Evolutionary conservation across 2,888 invertebrate genomes (phyloP), one percentile per base, ranked within the genome.

Genomic region (Morinoia aosen): DNA sequence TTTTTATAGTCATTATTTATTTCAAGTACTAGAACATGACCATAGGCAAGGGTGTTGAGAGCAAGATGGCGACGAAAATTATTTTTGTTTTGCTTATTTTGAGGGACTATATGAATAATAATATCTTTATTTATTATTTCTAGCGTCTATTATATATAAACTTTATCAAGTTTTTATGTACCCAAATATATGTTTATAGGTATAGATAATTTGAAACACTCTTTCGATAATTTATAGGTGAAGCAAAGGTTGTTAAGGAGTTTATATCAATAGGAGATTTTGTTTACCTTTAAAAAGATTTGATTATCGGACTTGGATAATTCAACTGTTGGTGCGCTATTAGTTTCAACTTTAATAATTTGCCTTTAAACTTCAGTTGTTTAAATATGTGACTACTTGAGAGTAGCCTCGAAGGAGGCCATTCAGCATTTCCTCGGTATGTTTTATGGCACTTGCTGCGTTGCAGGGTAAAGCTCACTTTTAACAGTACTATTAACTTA

Each of bases 131-230:
- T 3, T 90, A 25, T 76, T 19, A 76, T 10, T 76, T 16, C 16
- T 76, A 5, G 12, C 1, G 76, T 33, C 76, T 14, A 14, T 76
- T 19, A 76, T 61, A 7, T 14, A 2, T 76, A 10, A 33, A 76
- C 2, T 33, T 33, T 76, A 33, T 19, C 25, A 33, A 76, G 19
- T 33, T 33, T 33, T 10, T 33, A 25, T 33, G 61, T 76, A 3
- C 76, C 1, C 1, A 90, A 16, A 39, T 90, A 14, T 19, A 40
- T 90, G 40, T 39, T 40, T 12, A 90, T 90, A 90, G 48, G 48
- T 90, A 90, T 90, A 90, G 48, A 90, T 90, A 90, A 90, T 90
- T 40, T 90, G 90, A 90, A 90, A 90, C 90, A 90, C 40, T 90
- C 48, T 40, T 40, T 90, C 48, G 12, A 10, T 39, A 76, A 19